A percentile compares a stretch with the other conserved stretches of the same genome.
Evolutionary conservation across 2,888 invertebrate genomes (phyloP).

Genomic region (Gastrophysa polygoni): DNA sequence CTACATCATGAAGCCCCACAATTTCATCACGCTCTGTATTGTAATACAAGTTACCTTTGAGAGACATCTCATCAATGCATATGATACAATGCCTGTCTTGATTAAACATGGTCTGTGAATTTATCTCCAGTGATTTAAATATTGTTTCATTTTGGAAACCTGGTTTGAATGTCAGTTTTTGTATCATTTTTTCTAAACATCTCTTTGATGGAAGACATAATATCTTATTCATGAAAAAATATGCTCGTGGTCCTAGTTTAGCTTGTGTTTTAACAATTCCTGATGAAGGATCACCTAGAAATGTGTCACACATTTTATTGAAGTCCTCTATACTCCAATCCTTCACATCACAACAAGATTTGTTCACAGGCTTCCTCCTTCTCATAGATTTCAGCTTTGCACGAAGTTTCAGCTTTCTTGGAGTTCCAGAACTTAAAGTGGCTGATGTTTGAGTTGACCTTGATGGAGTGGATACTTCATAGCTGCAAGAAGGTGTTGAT

Average conservation of each 20-base stretch:
- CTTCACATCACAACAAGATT: too few species aligned
- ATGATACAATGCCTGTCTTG: slow-evolving; percentile 20
- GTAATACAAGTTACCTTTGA: slow-evolving; percentile 15
- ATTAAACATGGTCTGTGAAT: neutral
- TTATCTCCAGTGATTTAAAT: slow-evolving; percentile 15
- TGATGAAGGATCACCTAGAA: slow-evolving; percentile 5
- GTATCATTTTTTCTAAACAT: slow-evolving; percentile 1
- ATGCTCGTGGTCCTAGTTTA: slow-evolving; percentile 14
- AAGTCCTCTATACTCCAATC: too few species aligned
- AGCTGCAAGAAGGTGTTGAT: too few species aligned
- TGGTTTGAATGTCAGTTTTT: slow-evolving; percentile 10
- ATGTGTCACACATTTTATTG: slow-evolving; percentile 13
- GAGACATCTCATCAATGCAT: slow-evolving; percentile 22
- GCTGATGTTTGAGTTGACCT: too few species aligned
- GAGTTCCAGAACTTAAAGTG: slow-evolving; percentile 1
- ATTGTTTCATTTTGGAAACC: slow-evolving; percentile 14
- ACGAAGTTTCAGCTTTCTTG: slow-evolving; percentile 6
- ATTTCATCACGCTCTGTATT: slow-evolving; percentile 21
- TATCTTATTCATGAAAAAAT: slow-evolving; percentile 15
- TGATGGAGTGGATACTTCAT: neutral
- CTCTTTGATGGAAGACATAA: slow-evolving; percentile 17
- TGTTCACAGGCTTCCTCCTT: too few species aligned
- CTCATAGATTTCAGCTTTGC: neutral
- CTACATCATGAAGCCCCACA: neutral
- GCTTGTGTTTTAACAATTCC: slow-evolving; percentile 16